Base-by-base conservation (phyloP, 2,888 invertebrate species). In the Peribatodes rhomboidaria region DNA sequence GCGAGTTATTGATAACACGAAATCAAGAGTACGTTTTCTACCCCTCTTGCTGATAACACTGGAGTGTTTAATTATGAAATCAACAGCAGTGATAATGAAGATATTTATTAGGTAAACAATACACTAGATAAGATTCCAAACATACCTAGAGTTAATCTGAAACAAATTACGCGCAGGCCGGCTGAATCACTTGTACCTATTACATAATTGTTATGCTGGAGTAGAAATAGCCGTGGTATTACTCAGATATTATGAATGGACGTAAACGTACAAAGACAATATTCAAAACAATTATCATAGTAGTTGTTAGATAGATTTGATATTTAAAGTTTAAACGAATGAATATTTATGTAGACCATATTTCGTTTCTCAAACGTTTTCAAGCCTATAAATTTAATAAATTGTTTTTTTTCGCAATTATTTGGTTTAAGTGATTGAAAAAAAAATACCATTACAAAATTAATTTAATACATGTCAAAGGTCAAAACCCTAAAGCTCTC, bases 1-100 rank as follows among this genome's bases (percentile, higher is more conserved):
- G 13, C n/a, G 18, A 4, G 13, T 20, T 31, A 42, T 27, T 50
- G 31, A 59, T 59, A 59, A 59, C 50, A 50, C 22, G 6, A 39
- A 39, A 58, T 46, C 20, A 44, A 44, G 16, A 35, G 18, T 1
- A 6, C 11, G n/a, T 13, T 42, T 42, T 9, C 18, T 52, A 41
- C 14, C 20, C 13, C 8, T 33, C 16, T 3, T 14, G 31, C 56
- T 62, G 52, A 62, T 62, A 63, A 57, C 2, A 31, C 8, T 53
- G 53, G 44, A 65, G 31, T 65, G 37, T 54, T 54, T 55, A 56
- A 60, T 60, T 56, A 65, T 52, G 39, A 65, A 60, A 65, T 52
- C 14, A 39, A 54, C 14, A 33, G 22, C 20, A 18, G 44, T 18
- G 55, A 65, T 60, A 65, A 60, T 37, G 47, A 52, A 58, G 55